A percentile compares a stretch with the other conserved stretches of the same genome.
These are phyloP conservation scores for Enhydra lutris DNA, from an alignment of 2,113 vertebrate genomes.

Conservation along the genomic window DNA sequence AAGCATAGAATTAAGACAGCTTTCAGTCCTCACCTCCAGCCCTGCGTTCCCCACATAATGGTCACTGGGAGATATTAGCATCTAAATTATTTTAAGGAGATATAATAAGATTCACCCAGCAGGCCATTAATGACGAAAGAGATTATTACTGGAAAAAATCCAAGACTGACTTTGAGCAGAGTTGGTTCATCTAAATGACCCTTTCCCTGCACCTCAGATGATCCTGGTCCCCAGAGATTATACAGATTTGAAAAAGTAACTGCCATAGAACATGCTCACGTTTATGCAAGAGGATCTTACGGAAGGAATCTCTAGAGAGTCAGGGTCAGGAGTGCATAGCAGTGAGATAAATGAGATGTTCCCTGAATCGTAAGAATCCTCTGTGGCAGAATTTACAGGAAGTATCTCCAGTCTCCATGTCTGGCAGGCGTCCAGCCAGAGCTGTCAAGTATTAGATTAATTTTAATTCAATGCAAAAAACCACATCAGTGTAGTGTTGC, in stretches of 20 bases:
- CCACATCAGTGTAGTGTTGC: slow-evolving; percentile 73
- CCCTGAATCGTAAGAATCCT: slow-evolving; percentile 76
- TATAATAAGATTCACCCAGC: slow-evolving; percentile 80
- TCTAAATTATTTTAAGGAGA: slow-evolving; percentile 80
- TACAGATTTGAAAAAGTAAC: slow-evolving; percentile 69
- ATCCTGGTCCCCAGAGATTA: slow-evolving; percentile 64
- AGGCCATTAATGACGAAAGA: slow-evolving; percentile 78
- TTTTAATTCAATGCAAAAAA: slow-evolving; percentile 78
- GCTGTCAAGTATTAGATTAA: slow-evolving; percentile 81
- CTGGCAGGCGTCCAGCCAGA: slow-evolving; percentile 75
- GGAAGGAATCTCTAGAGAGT: slow-evolving; percentile 64
- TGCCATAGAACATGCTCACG: slow-evolving; percentile 49
- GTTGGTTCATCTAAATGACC: slow-evolving; percentile 71
- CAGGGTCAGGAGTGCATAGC: slow-evolving; percentile 65
- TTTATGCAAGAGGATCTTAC: slow-evolving; percentile 63
- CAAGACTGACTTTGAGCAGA: slow-evolving; percentile 73
- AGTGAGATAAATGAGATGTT: slow-evolving; percentile 76
- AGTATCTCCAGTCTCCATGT: slow-evolving; percentile 66
- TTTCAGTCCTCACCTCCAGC: slow-evolving; percentile 67
- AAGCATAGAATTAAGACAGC: slow-evolving; percentile 62
- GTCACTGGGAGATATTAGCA: slow-evolving; percentile 77
- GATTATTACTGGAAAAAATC: slow-evolving; percentile 77
- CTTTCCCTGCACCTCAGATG: slow-evolving; percentile 60
- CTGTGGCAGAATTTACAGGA: slow-evolving; percentile 76
- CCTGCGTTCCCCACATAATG: slow-evolving; percentile 44